phyloP scores from a whole-genome alignment of 2,113 vertebrate species.

The Vanacampus margaritifer region DNA sequence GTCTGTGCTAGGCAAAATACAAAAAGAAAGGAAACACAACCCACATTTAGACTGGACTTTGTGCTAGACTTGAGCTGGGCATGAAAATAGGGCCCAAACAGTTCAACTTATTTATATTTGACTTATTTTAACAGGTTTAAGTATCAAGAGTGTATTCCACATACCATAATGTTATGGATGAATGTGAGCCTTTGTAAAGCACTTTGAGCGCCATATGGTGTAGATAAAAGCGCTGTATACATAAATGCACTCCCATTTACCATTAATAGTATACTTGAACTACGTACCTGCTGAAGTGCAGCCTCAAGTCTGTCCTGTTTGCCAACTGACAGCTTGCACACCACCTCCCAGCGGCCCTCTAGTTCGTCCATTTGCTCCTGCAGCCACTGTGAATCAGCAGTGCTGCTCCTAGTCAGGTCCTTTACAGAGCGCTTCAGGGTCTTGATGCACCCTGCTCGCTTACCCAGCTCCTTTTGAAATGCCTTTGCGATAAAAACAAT shows the following conservation, averaged over 20 bases:
- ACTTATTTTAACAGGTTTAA: no score
- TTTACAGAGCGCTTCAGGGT: constrained; percentile 80
- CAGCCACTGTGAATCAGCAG: constrained; percentile 79
- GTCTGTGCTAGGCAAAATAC: neutral
- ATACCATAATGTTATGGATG: neutral
- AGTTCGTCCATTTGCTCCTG: constrained; percentile 85
- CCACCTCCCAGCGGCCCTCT: constrained; percentile 78
- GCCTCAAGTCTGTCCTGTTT: constrained; percentile 80
- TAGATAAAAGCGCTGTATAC: no score
- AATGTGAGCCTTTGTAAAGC: no score
- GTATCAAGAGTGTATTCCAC: neutral
- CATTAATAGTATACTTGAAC: neutral
- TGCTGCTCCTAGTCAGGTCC: constrained; percentile 78
- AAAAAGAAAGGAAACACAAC: neutral
- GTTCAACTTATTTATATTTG: neutral
- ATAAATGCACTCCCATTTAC: no score
- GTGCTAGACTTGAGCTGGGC: no score
- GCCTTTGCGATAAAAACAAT: constrained; percentile 58
- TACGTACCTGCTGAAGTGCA: constrained; percentile 75
- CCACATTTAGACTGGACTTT: no score
- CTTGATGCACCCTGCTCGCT: constrained; percentile 79
- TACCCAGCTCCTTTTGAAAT: constrained; percentile 86
- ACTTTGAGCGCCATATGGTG: no score
- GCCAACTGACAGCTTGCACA: constrained; percentile 80
- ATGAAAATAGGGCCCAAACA: neutral